Conservation (phyloP, 2,888 invertebrate genomes). For the Scrobipalpa costella region DNA sequence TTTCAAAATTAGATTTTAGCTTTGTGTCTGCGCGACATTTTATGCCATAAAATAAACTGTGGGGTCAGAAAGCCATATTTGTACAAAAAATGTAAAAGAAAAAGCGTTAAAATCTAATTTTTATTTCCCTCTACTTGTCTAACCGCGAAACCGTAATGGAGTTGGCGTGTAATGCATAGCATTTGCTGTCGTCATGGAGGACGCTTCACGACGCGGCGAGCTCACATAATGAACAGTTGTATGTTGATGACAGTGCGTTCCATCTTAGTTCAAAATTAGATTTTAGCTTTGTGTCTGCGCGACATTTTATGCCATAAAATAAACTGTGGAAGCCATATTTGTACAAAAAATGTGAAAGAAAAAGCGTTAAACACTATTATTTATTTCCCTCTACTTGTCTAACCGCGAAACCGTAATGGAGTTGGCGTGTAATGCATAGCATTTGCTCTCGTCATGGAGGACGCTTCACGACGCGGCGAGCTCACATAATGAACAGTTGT, state of each 20-base stretch:
- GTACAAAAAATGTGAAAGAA: not conserved
- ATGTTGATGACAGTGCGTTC: conserved; percentile 5
- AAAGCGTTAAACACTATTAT: not conserved
- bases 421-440: not conserved
- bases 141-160: not conserved
- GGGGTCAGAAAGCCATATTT: not conserved
- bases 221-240: not conserved
- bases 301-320: not conserved
- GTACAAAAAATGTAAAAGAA: not conserved
- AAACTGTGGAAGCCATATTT: not conserved
- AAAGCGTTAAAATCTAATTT: not conserved
- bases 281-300: not conserved
- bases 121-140: not conserved
- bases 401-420: not conserved
- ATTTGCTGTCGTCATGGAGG: not conserved
- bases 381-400: not conserved
- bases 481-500: conserved; percentile 2
- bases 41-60: too few relatives aligned
- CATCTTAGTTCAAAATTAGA: conserved; percentile 1
- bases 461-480: conserved; percentile 4
- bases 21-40: too few relatives aligned
- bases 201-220: conserved; percentile 1
- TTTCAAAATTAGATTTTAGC: not conserved
- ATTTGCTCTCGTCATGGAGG: not conserved
- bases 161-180: not conserved